These are phyloP conservation scores for Orientallactaga bullata DNA, from an alignment of 2,113 vertebrate species.

Conservation along the genomic window DNA sequence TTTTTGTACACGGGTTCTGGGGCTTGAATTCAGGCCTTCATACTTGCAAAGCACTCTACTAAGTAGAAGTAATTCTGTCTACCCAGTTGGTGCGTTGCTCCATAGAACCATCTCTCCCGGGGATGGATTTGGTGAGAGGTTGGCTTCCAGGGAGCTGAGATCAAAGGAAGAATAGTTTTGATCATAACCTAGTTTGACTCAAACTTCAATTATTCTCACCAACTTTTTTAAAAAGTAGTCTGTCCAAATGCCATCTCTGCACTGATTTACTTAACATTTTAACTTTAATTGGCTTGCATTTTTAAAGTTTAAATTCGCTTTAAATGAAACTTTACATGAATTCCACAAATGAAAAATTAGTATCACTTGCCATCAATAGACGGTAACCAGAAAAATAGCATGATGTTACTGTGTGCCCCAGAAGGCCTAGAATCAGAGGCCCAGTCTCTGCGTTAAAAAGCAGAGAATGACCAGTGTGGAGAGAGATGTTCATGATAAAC, in stretches of 20 bases:
- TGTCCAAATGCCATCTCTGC: neutral
- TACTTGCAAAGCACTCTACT: no score
- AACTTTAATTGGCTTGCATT: neutral
- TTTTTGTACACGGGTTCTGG: no score
- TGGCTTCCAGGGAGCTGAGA: neutral
- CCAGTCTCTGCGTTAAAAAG: neutral
- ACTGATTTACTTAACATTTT: neutral
- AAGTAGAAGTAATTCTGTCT: neutral
- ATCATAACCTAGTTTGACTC: neutral
- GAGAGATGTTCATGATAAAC: neutral
- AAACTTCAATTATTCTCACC: neutral
- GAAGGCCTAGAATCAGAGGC: neutral
- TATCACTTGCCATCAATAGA: neutral
- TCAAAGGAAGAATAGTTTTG: neutral
- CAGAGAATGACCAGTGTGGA: neutral
- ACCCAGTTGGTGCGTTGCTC: neutral
- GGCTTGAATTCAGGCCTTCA: no score
- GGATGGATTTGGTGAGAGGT: neutral
- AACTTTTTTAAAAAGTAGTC: neutral
- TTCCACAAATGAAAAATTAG: slow-evolving; percentile 5
- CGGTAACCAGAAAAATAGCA: slow-evolving; percentile 24
- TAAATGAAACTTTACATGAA: neutral
- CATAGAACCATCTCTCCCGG: neutral
- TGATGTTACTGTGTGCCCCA: neutral
- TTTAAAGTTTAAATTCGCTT: slow-evolving; percentile 21